Base-by-base conservation (phyloP, 2,888 invertebrate species). In the Mimas tiliae region DNA sequence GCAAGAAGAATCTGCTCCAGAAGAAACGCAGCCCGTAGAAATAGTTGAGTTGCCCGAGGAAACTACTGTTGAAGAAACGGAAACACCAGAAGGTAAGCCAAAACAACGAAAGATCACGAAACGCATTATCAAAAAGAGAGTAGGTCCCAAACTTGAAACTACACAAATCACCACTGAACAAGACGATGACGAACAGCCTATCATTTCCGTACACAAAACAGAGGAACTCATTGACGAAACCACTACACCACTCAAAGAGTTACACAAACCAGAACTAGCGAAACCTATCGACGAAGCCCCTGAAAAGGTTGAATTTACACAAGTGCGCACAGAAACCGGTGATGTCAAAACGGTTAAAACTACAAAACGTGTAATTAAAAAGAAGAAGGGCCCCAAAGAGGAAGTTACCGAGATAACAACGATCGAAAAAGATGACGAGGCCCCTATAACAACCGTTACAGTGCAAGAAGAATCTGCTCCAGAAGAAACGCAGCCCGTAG, bases 331-430 rank as follows among this genome's bases (percentile, higher is more conserved):
- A 1, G 72, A 83, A 65, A 75, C 81, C 69, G 86, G 84, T 1
- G 84, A 83, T 0, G 72, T 83, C 1, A 82, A 81, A 34, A 81
- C 81, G 69, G 84, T 84, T 63, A 84, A 80, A 1, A 84, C 83
- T 0, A 92, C 89, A 8, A 94, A 87, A 69, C 90, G 90, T 0
- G 83, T 87, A 6, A 86, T 92, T 1, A 94, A 89, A 71, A 90
- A 90, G 63, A 84, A 81, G 67, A 88, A 85, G 63, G 94, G 89
- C 0, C 78, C 80, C 0, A 91, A 92, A 63, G 80, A 88, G 68
- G 90, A 92, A 72, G 82, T 89, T 42, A 91, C 94, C 4, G 89
- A 89, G 14, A 88, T 87, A 38, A 80, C 87, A 4, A 93, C 92
- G 21, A 81, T 88, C 38, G 83, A 90, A 67, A 85, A 87, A 66